phyloP scores from a whole-genome alignment of 2,113 vertebrate genomes.

The Epinephelus cyanopodus region DNA sequence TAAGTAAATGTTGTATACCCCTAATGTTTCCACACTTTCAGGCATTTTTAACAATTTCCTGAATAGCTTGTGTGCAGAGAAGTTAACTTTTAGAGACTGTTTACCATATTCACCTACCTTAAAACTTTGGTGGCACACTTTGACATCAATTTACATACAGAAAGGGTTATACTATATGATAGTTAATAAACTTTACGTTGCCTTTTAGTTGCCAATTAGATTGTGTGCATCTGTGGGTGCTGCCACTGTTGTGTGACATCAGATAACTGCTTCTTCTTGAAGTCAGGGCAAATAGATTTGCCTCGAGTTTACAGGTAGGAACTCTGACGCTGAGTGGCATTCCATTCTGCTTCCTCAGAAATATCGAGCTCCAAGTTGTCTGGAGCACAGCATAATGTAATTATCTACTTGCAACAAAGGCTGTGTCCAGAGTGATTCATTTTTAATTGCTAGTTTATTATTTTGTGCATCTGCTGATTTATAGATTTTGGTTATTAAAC shows the following conservation, averaged over 20 bases:
- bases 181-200: neutral
- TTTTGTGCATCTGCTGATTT: neutral
- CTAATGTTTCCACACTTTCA: too few species aligned
- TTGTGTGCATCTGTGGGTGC: neutral
- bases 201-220: neutral
- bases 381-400: neutral
- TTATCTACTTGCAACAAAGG: neutral
- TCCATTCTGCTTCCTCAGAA: too few species aligned
- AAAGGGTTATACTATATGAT: neutral
- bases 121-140: too few species aligned
- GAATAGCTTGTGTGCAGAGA: neutral
- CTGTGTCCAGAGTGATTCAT: neutral
- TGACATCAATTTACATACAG: too few species aligned
- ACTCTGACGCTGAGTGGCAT: too few species aligned
- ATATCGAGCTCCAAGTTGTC: too few species aligned
- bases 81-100: too few species aligned
- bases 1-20: too few species aligned
- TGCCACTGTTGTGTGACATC: neutral
- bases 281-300: neutral
- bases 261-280: neutral
- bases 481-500: neutral
- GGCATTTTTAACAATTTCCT: neutral
- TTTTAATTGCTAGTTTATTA: too few species aligned
- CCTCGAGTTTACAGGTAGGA: too few species aligned
- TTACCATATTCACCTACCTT: too few species aligned